phyloP scores from a whole-genome alignment of 64 coral and sea anemone species.

The Dendronephthya gigantea region DNA sequence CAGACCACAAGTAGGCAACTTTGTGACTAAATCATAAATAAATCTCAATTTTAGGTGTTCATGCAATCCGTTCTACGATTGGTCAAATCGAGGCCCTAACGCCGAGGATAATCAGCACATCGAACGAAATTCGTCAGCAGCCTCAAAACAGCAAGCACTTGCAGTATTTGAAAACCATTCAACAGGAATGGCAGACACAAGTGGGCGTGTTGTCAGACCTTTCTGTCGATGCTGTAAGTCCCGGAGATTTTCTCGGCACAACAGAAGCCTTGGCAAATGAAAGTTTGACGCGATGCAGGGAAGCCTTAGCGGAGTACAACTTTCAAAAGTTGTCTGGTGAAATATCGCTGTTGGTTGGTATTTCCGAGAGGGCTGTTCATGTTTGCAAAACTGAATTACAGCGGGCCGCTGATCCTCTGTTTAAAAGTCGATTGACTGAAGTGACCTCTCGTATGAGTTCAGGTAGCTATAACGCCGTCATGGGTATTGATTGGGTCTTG shows the following conservation, averaged over 20 bases:
- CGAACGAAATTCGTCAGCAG: slow-evolving; percentile 36
- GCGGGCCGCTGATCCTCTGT: slow-evolving; percentile 70
- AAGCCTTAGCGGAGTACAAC: slow-evolving; percentile 54
- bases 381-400: slow-evolving; percentile 58
- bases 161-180: slow-evolving; percentile 47
- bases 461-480: no score
- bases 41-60: slow-evolving; percentile 63
- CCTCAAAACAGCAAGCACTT: slow-evolving; percentile 36
- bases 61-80: slow-evolving; percentile 47
- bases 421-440: slow-evolving; percentile 49
- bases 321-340: slow-evolving; percentile 42
- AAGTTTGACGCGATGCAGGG: slow-evolving; percentile 48
- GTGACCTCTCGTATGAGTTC: slow-evolving; percentile 33
- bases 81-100: slow-evolving; percentile 50
- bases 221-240: neutral
- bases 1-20: no score
- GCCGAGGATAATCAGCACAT: slow-evolving; percentile 42
- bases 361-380: slow-evolving; percentile 12
- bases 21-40: no score
- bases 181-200: slow-evolving; percentile 61
- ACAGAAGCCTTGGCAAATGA: slow-evolving; percentile 58
- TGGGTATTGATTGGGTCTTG: no score
- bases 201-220: slow-evolving; percentile 17
- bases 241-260: neutral
- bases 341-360: slow-evolving; percentile 47